Percentiles rank a stretch among this genome's conserved stretches.
Evolutionary conservation across 2,797 vertebrate genomes (phyloP).

Genomic region (Poeciliopsis paucimaculata): DNA sequence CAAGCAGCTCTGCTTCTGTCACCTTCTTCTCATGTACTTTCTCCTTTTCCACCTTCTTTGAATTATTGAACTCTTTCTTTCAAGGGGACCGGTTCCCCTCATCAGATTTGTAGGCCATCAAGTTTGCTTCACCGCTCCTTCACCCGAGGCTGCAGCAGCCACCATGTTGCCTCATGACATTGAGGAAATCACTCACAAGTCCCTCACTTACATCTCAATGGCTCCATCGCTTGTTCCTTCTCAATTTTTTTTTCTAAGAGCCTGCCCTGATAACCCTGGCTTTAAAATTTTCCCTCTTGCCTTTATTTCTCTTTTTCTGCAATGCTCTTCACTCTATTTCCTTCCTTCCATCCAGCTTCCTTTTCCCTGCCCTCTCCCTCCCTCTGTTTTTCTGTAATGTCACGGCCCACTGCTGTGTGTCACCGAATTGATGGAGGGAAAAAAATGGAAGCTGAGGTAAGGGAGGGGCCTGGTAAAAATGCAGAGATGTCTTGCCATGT

Average conservation of each 20-base stretch:
- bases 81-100: slow-evolving; percentile 68
- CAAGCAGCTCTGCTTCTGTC: slow-evolving; percentile 37
- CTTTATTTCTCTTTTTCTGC: slow-evolving; percentile 47
- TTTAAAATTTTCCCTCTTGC: slow-evolving; percentile 59
- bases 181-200: slow-evolving; percentile 78
- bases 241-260: slow-evolving; percentile 57
- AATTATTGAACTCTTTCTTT: slow-evolving; percentile 81
- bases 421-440: slow-evolving; percentile 81
- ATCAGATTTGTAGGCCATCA: slow-evolving; percentile 77
- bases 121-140: slow-evolving; percentile 76
- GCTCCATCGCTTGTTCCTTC: slow-evolving; percentile 54
- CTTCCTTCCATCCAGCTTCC: slow-evolving; percentile 7
- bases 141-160: slow-evolving; percentile 67
- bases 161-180: slow-evolving; percentile 70
- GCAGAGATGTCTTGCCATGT: slow-evolving; percentile 41
- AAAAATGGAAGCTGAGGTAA: slow-evolving; percentile 69
- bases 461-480: slow-evolving; percentile 65
- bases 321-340: slow-evolving; percentile 33
- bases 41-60: slow-evolving; percentile 59
- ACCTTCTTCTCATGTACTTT: slow-evolving; percentile 33
- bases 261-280: slow-evolving; percentile 56
- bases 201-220: slow-evolving; percentile 66
- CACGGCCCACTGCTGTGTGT: slow-evolving; percentile 82
- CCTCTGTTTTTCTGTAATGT: slow-evolving; percentile 80
- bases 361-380: slow-evolving; percentile 26